phyloP scores from a whole-genome alignment of 2,888 invertebrate genomes.

The Amphiduros pacificus region DNA sequence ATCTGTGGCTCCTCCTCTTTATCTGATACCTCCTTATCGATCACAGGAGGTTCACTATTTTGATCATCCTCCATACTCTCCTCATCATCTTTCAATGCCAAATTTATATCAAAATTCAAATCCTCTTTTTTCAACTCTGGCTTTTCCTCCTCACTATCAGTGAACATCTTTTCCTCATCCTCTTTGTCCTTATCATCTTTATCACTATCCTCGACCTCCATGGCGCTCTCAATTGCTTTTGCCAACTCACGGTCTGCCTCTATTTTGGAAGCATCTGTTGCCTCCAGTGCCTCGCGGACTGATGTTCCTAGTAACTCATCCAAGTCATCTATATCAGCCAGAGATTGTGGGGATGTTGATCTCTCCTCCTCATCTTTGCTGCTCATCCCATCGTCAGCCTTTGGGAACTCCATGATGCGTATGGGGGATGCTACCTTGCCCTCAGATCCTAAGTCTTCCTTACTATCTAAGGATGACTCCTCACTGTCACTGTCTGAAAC shows the following conservation, averaged over 20 bases:
- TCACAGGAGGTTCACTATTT: neutral
- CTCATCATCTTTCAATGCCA: too few relatives aligned
- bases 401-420: too few relatives aligned
- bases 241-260: slow-evolving; percentile 1
- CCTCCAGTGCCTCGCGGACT: neutral
- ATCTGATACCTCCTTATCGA: neutral
- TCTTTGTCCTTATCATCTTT: neutral
- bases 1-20: neutral
- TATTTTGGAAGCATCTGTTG: neutral
- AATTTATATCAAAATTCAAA: too few relatives aligned
- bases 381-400: too few relatives aligned
- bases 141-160: too few relatives aligned
- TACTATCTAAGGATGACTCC: too few relatives aligned
- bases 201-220: slow-evolving; percentile 1
- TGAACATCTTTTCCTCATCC: neutral
- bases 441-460: slow-evolving; percentile 12
- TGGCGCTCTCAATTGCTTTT: neutral
- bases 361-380: too few relatives aligned
- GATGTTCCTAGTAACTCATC: too few relatives aligned
- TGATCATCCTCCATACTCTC: neutral
- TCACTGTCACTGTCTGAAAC: slow-evolving; percentile 13
- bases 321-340: too few relatives aligned
- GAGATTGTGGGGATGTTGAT: too few relatives aligned
- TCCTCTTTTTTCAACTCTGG: too few relatives aligned
- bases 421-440: neutral